These are phyloP conservation scores for Eulemur albifrons DNA, from an alignment of 2,797 vertebrate species.

Conservation along the genomic window DNA sequence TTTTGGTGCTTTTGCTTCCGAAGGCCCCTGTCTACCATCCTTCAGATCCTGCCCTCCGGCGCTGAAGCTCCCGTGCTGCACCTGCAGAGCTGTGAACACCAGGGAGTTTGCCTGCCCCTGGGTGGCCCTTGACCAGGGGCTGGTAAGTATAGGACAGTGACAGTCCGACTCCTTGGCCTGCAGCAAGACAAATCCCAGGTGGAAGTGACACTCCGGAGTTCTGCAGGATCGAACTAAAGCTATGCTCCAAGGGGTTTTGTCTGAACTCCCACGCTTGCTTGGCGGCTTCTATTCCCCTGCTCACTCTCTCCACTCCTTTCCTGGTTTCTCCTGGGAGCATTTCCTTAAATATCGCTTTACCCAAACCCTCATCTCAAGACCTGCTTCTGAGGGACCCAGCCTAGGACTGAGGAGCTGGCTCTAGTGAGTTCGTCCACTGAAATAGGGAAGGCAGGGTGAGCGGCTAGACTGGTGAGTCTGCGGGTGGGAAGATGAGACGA, in stretches of 20 bases:
- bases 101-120: not conserved
- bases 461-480: not conserved
- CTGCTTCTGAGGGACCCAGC: not conserved
- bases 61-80: no score
- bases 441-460: not conserved
- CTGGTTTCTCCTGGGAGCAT: not conserved
- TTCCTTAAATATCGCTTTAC: not conserved
- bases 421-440: not conserved
- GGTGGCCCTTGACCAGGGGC: not conserved
- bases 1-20: not conserved
- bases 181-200: not conserved
- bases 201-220: not conserved
- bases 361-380: not conserved
- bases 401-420: not conserved
- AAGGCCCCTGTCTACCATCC: not conserved
- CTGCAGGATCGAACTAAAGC: not conserved
- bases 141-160: not conserved
- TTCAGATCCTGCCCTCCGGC: not conserved
- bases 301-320: accelerated
- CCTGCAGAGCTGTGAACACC: no score
- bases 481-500: not conserved
- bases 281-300: not conserved
- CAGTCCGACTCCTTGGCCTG: not conserved
- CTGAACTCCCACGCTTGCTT: not conserved
- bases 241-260: accelerated